Base-by-base conservation (phyloP, 2,113 vertebrate species). In the Triplophysa dalaica region DNA sequence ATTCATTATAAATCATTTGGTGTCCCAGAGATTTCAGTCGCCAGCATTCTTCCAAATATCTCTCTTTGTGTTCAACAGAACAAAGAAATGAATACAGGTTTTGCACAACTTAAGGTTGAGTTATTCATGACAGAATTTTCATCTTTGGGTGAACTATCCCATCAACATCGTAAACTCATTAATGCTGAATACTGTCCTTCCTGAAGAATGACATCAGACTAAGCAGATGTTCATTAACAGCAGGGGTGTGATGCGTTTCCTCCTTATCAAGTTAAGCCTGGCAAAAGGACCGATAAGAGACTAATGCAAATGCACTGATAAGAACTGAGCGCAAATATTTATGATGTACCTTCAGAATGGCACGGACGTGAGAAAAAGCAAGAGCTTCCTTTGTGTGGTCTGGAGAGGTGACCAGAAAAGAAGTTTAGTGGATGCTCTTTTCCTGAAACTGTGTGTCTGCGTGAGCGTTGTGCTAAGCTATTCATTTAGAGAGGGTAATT, bases 301-400 rank as follows among this genome's bases (percentile, higher is more conserved):
- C 93, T 94, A 94, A 95, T 95, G 94, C 94, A 94, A 95, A 95
- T 95, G 92, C 94, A 90, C 92, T 93, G 94, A 95, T 95, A 95
- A 95, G 93, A 94, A 94, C 93, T 94, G 94, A 94, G 95, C 93
- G 93, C 93, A 95, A 95, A 95, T 95, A 95, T 95, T 95, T 95
- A 95, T 95, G 94, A 94, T 94, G 94, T 94, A 93, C 94, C 92
- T 93, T 94, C 92, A 94, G 94, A 95, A 94, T 94, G 22, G 45
- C 21, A 16, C 1, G 10, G 19, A 63, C 41, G 22, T 50, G 58
- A 75, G 16, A 22, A n/a, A 75, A 75, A 75, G n/a, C 58, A 62
- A 75, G 58, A 63, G 58, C 14, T 63, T 26, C 16, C 58, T 75
- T 63, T 75, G 58, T 75, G 72, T 62, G 72, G 72, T 75, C 72